Evolutionary conservation across 1,140 invertebrate species (phyloP).

Genomic region (Pogonomyrmex barbatus): DNA sequence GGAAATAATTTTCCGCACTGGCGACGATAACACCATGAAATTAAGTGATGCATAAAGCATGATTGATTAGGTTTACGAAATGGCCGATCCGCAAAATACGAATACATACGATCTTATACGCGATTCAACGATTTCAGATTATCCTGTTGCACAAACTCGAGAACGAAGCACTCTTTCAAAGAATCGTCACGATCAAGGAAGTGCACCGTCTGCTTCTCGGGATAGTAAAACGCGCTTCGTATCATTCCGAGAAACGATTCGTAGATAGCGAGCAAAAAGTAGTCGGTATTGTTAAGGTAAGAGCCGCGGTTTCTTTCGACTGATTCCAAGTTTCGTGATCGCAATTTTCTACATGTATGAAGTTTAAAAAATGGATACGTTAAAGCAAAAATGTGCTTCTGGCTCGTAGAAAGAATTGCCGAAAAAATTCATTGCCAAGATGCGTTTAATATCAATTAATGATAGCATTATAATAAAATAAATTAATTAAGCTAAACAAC

Average conservation of each 20-base stretch:
- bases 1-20: conserved; percentile 65
- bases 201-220: conserved; percentile 24
- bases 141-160: conserved; percentile 34
- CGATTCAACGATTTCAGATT: conserved; percentile 51
- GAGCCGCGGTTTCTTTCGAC: background rate
- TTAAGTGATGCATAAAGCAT: conserved; percentile 62
- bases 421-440: background rate
- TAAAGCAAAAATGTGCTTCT: background rate
- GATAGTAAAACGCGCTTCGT: conserved; percentile 61
- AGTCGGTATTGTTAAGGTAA: background rate
- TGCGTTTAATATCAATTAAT: background rate
- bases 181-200: conserved; percentile 62
- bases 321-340: background rate
- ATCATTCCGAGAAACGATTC: conserved; percentile 63
- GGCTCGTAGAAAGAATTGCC: background rate
- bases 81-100: conserved; percentile 35
- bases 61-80: conserved; percentile 56
- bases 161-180: conserved; percentile 43
- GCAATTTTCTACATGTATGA: background rate
- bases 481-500: background rate
- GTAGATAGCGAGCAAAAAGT: conserved; percentile 25
- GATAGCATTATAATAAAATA: background rate
- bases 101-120: conserved; percentile 2
- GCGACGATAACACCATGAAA: conserved; percentile 60
- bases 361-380: background rate